Evolutionary conservation across 2,113 vertebrate species (phyloP).

Genomic region (Trematocara macrostoma): DNA sequence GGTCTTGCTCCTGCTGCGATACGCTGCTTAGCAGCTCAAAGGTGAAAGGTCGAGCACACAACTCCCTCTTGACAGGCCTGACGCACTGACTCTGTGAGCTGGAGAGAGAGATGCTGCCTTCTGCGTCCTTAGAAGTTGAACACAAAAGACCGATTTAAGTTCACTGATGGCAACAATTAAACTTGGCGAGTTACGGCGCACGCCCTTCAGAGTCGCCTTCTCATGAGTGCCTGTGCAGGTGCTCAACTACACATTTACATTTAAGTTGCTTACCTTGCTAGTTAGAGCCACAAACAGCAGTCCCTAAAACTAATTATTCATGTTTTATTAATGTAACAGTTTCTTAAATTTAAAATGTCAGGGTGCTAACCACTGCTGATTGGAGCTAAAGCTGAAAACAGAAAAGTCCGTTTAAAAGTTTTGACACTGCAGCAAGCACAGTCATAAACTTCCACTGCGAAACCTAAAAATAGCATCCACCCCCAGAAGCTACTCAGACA

Average conservation of each 20-base stretch:
- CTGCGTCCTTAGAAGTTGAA: conserved; percentile 60
- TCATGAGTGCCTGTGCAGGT: background rate
- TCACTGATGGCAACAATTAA: background rate
- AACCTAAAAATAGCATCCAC: background rate
- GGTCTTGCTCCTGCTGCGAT: conserved; percentile 36
- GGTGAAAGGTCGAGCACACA: conserved; percentile 76
- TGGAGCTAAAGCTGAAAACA: background rate
- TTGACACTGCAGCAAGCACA: background rate
- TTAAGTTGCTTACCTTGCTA: background rate
- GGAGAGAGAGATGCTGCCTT: conserved; percentile 66
- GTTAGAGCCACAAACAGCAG: background rate
- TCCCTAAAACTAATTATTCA: background rate
- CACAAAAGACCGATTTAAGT: background rate
- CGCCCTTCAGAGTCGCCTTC: background rate
- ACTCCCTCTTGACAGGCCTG: conserved; percentile 67
- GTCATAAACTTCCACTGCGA: rapidly evolving
- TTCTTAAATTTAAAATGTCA: background rate
- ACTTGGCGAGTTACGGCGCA: background rate
- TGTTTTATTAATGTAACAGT: background rate
- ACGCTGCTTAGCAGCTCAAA: conserved; percentile 71
- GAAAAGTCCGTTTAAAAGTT: rapidly evolving
- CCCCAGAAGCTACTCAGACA: background rate
- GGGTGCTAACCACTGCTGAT: background rate
- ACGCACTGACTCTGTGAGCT: conserved; percentile 55
- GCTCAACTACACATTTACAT: background rate